Evolutionary conservation across 2,797 vertebrate genomes (phyloP), one percentile per base, ranked within the genome.

Genomic region (Melanotaenia nigrans): DNA sequence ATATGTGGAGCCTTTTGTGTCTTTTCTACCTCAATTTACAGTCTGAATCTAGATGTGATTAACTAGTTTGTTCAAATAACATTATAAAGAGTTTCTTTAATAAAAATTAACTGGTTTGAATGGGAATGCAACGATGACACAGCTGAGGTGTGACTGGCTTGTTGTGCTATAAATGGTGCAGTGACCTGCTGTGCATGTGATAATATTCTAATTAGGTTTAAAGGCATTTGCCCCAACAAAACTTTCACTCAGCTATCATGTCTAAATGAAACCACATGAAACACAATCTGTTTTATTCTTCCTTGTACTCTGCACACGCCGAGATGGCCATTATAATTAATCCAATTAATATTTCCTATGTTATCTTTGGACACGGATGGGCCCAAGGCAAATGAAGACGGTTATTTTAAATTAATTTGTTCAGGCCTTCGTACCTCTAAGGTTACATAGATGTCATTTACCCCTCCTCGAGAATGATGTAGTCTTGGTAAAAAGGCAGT

Each of bases 291-390:
- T 51, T 58, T 49, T 0, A 30, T 59, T 53, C 16, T 57, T 16
- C 10, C 4, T 9, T 47, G 20, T 20, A 47, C 20, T 64, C 33
- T 5, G 57, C 61, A 54, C 24, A 33, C 3, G 28, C 59, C 69
- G 79, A 90, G 79, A 86, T 30, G 73, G 66, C 64, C 28, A 32
- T 72, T 66, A 57, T 83, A 85, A 90, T 89, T 82, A 88, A 65
- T 57, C 70, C 74, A 63, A 81, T 83, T 72, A 90, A 82, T 87
- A 85, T 90, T 83, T 87, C 69, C 77, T 76, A 72, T 4, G 56
- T 67, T 67, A 63, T 75, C 73, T 82, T 68, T 61, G 45, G 75
- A 83, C 65, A 75, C 24, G 24, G 59, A 70, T 72, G 54, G 42
- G 75, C 68, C 71, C 3, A 1, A 64, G 69, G 80, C 62, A 59